Base-by-base conservation (phyloP, 2,797 vertebrate genomes). In the Alca torda region DNA sequence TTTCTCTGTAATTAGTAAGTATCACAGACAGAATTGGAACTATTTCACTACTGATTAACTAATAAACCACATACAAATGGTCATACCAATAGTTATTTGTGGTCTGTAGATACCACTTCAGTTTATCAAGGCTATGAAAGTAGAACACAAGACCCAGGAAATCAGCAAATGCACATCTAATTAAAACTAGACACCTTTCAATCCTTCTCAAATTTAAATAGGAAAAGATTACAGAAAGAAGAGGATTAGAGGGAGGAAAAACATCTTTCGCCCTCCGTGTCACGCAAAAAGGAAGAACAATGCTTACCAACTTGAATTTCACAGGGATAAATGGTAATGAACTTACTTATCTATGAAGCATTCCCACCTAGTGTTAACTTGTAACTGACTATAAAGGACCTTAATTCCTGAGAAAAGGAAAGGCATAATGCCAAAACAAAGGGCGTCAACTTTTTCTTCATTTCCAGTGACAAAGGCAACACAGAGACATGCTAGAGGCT, bases 321-420 rank as follows among this genome's bases (percentile, higher is more conserved):
- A 93, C 79, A 39, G 45, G 67, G 54, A 91, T 90, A 90, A 93
- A 81, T 93, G 45, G 45, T 78, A 95, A 92, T 92, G 82, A 92
- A 78, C 28, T 94, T 93, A 17, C 50, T 95, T 94, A 91, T 88
- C 86, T 92, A 30, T 31, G 60, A 74, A 94, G 78, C 9, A 4
- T 93, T 91, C 51, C 37, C 64, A 93, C 82, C 61, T 92, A 57
- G 31, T 65, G 43, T 90, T 91, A 85, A 83, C 26, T 95, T 94
- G 73, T 90, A 94, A 43, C 57, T 91, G 79, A 73, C 86, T 92
- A 50, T 65, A 81, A 86, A 89, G 48, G 39, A 46, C n/a, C 30
- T 91, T 64, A 70, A 81, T 89, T 95, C 74, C 86, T 48, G 67
- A 74, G 88, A 65, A 84, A 76, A 84, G 13, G 21, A 57, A 95